Base-by-base conservation (phyloP, 92 coral and sea anemone species). In the Zoanthus sansibaricus region DNA sequence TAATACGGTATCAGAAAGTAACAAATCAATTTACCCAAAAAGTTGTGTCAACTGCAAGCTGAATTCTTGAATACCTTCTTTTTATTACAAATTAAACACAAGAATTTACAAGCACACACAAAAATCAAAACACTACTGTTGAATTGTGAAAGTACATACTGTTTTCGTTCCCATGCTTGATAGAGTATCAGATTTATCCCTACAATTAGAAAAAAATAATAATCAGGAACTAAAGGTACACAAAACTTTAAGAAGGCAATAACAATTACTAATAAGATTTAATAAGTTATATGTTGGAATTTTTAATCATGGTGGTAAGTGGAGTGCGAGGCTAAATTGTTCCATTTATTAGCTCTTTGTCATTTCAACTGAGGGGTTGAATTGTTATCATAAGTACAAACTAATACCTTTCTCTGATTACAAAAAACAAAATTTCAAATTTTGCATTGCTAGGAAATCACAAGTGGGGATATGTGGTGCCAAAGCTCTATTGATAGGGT, bases 141-240 rank as follows among this genome's bases (percentile, higher is more conserved):
- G 92, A 84, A 88, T 32, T 32, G 9, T 92, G 83, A 49, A 49
- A 77, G 95, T 97, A 97, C 99, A 92, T 97, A 97, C 99, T 97
- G 99, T 94, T 97, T 97, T 96, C 82, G 92, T 89, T 80, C 91
- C 90, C 64, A 94, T 96, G 82, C 93, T 91, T 90, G 98, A 90
- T 76, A 85, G 91, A 20, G 98, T 89, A 68, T 96, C 94, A 86
- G 98, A 93, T 77, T 94, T 93, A 62, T 97, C 99, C 92, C 99
- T 97, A 92, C 33, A 93, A 86, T 69, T 6, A 17, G 58, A 30
- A 75, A 10, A n/a, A 76, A 76, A 25, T 51, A 48, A 31, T 3
- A 49, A 76, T 49, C 5, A 52, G 1, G 42, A 75, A 45, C 11
- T 15, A 55, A 75, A 3, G 48, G 14, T 47, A 6, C 4, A 9